Percentiles rank a stretch among this genome's conserved stretches.
phyloP scores from a whole-genome alignment of 2,888 invertebrate genomes.

The Eupeodes luniger region DNA sequence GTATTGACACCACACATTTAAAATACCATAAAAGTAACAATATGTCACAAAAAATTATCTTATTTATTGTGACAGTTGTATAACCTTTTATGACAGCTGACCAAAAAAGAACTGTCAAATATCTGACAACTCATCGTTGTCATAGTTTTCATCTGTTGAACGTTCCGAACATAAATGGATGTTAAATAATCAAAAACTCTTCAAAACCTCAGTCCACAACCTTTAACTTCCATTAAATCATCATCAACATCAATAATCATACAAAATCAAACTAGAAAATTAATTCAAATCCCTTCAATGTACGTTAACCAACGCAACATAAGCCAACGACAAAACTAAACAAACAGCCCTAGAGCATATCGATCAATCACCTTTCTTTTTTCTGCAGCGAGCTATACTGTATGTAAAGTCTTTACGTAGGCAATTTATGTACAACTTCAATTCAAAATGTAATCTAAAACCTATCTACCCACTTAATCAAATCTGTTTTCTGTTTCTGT shows the following conservation, averaged over 20 bases:
- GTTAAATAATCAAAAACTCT: no score
- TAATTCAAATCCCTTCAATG: conserved; percentile 19
- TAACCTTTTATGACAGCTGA: no score
- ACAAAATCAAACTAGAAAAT: background rate
- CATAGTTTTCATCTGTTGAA: no score
- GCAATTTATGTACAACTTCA: conserved; percentile 8
- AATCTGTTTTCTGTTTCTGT: conserved; percentile 8
- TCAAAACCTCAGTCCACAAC: no score
- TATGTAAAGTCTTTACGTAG: background rate
- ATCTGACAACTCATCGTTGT: no score
- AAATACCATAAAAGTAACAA: no score
- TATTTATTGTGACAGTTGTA: no score
- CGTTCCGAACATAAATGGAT: no score
- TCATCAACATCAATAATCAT: background rate
- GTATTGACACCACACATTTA: no score
- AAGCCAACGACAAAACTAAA: background rate
- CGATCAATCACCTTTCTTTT: conserved; percentile 60
- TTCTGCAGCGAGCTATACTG: background rate
- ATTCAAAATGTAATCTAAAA: conserved; percentile 55
- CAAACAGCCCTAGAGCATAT: background rate
- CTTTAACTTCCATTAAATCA: no score
- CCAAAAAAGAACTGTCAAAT: no score
- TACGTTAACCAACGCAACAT: background rate
- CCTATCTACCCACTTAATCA: conserved; percentile 59
- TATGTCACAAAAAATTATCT: no score